phyloP scores from a whole-genome alignment of 2,797 vertebrate genomes.

The Tympanoctomys barrerae region DNA sequence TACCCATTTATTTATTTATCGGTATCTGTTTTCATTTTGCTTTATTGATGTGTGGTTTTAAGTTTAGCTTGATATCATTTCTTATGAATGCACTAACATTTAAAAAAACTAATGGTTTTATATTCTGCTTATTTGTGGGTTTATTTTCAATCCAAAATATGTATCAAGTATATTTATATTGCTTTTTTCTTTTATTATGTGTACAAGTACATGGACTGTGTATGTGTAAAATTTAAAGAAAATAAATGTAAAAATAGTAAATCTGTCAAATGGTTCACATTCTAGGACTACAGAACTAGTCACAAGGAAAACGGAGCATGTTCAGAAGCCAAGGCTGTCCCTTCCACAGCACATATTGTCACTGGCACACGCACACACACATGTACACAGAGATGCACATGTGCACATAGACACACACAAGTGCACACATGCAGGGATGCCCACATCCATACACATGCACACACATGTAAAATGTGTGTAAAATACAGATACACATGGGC shows the following conservation, averaged over 20 bases:
- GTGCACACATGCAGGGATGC: no score
- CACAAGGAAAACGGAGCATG: not conserved
- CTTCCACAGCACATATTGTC: not conserved
- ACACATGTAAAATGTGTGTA: no score
- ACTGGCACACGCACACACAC: not conserved
- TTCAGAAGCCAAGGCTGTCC: not conserved
- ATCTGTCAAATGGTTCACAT: not conserved
- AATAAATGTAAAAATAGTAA: not conserved
- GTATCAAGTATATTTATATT: not conserved
- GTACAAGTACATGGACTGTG: not conserved
- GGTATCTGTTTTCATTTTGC: not conserved
- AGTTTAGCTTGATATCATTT: not conserved
- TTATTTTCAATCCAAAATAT: not conserved
- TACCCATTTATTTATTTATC: not conserved
- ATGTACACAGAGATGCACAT: no score
- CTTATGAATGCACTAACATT: not conserved
- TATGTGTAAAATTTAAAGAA: not conserved
- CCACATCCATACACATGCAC: no score
- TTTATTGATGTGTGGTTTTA: not conserved
- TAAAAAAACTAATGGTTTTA: not conserved
- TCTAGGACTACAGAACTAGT: not conserved
- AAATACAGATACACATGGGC: no score
- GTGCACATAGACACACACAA: no score
- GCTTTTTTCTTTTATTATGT: not conserved
- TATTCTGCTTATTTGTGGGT: not conserved